phyloP scores from a whole-genome alignment of 2,113 vertebrate species.

The Microcebus lehilahytsara region DNA sequence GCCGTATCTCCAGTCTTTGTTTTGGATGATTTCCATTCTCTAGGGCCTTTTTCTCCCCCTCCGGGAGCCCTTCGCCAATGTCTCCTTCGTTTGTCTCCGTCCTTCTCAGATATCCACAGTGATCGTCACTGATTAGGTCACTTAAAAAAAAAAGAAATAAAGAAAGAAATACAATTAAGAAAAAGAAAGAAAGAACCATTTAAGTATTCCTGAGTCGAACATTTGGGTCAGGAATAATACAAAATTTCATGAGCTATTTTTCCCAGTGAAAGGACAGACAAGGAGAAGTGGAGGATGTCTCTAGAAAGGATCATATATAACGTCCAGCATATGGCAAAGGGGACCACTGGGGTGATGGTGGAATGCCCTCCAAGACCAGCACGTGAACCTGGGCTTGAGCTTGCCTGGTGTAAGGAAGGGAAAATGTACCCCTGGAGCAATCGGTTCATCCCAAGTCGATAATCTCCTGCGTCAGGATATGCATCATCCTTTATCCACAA shows the following conservation, averaged over 20 bases:
- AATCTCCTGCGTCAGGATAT: neutral
- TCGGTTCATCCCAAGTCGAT: neutral
- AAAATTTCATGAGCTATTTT: conserved; percentile 52
- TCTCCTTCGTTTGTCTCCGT: conserved; percentile 64
- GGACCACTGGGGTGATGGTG: fast-evolving
- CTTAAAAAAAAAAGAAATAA: conserved; percentile 5
- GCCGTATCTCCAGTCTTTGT: conserved; percentile 63
- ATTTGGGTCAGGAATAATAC: neutral
- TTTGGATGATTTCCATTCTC: conserved; percentile 67
- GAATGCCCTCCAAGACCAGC: neutral
- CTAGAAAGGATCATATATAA: neutral
- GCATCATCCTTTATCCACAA: neutral
- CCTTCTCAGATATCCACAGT: conserved; percentile 63
- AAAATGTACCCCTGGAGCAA: neutral
- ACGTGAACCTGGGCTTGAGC: neutral
- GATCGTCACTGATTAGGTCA: neutral
- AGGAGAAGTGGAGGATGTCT: fast-evolving
- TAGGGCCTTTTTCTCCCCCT: neutral
- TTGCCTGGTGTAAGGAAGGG: neutral
- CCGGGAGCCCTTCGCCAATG: neutral
- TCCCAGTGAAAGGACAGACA: conserved; percentile 9
- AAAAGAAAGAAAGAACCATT: neutral
- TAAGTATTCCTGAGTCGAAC: neutral
- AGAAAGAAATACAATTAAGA: neutral
- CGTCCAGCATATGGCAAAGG: conserved; percentile 47